Conservation (phyloP, 2,888 invertebrate genomes). For the Philopedon plagiatum region DNA sequence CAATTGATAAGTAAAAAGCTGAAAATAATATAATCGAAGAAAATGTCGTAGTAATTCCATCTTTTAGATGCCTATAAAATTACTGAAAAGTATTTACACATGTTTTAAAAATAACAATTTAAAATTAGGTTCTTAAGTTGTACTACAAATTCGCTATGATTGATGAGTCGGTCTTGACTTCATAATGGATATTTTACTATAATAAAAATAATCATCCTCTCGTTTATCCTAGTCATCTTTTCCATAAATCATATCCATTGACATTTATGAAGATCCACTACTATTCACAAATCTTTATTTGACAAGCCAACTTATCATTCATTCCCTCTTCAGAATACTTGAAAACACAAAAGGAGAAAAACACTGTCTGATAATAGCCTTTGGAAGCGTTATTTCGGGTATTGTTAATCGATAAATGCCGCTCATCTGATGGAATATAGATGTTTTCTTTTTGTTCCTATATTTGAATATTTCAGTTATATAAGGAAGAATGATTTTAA, state of each 20-base stretch:
- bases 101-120: constrained; percentile 23
- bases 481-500: constrained; percentile 8
- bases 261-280: constrained; percentile 52
- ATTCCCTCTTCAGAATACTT: constrained; percentile 45
- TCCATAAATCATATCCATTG: constrained; percentile 51
- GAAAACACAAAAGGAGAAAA: constrained; percentile 46
- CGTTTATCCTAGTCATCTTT: constrained; percentile 51
- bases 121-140: constrained; percentile 45
- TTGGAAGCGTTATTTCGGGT: constrained; percentile 28
- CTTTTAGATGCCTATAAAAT: too few relatives aligned
- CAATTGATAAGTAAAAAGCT: too few relatives aligned
- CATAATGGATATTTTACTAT: constrained; percentile 50
- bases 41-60: too few relatives aligned
- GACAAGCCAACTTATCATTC: constrained; percentile 48
- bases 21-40: too few relatives aligned
- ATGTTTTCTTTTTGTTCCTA: constrained; percentile 24
- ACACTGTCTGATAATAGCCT: constrained; percentile 46
- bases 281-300: constrained; percentile 52
- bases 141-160: constrained; percentile 45
- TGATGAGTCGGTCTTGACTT: constrained; percentile 43
- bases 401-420: constrained; percentile 41
- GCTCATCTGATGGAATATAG: constrained; percentile 30
- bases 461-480: constrained; percentile 3
- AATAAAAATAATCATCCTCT: constrained; percentile 52
- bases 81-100: background rate